Evolutionary conservation across 2,797 vertebrate genomes (phyloP).

Genomic region (Chaenodraco wilsoni): DNA sequence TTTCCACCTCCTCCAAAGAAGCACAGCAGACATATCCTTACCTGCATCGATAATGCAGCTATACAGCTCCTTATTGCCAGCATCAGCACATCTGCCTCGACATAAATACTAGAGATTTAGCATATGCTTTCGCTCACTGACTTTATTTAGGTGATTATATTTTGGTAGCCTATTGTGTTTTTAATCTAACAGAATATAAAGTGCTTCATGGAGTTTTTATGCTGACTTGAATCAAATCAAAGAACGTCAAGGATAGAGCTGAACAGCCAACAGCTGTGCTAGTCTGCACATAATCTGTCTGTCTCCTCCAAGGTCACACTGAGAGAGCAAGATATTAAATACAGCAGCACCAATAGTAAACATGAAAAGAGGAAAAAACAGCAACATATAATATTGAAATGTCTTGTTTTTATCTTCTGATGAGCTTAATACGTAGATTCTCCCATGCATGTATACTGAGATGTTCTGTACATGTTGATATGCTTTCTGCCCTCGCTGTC

Average conservation of each 20-base stretch:
- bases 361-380: background rate
- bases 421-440: background rate
- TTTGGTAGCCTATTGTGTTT: constrained; percentile 1
- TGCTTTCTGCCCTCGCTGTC: constrained; percentile 19
- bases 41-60: background rate
- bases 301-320: constrained; percentile 69
- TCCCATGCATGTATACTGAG: background rate
- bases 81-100: constrained; percentile 18
- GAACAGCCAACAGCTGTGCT: constrained; percentile 66
- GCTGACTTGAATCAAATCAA: constrained; percentile 62
- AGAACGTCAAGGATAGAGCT: constrained; percentile 66
- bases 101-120: constrained; percentile 1
- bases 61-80: background rate
- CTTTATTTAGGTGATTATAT: background rate
- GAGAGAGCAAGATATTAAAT: constrained; percentile 52
- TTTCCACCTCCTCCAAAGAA: background rate
- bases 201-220: constrained; percentile 19
- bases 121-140: background rate
- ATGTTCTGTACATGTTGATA: background rate
- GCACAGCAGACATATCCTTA: background rate
- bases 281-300: constrained; percentile 67
- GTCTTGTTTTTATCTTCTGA: background rate
- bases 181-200: background rate
- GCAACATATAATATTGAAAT: background rate
- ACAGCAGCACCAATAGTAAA: constrained; percentile 28